Conservation (phyloP, 1,140 invertebrate species). For the Marisa cornuarietis region DNA sequence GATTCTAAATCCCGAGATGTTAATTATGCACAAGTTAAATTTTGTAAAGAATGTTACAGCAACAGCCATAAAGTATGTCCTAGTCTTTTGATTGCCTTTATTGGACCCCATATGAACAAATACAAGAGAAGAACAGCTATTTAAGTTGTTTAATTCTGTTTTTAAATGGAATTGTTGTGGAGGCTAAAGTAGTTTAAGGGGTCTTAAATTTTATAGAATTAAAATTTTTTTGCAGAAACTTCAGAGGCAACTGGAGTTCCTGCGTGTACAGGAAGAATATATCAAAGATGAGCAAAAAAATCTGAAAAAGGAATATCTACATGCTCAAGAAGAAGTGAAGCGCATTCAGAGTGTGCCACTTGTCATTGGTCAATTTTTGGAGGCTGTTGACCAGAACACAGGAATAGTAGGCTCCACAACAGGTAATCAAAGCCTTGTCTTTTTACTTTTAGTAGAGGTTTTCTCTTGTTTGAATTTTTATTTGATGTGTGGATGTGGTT, state of each 20-base stretch:
- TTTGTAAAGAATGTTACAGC: no score
- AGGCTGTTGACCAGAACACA: conserved; percentile 98
- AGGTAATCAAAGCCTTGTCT: conserved; percentile 62
- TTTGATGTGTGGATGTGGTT: no score
- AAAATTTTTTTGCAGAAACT: conserved; percentile 77
- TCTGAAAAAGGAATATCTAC: conserved; percentile 95
- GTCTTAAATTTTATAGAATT: not conserved
- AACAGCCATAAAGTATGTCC: no score
- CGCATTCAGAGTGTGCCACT: conserved; percentile 96
- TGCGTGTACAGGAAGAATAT: conserved; percentile 97
- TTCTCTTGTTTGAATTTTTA: not conserved
- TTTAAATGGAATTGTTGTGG: not conserved
- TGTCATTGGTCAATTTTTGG: conserved; percentile 97
- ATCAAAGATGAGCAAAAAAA: conserved; percentile 99
- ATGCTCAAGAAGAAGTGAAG: conserved; percentile 97
- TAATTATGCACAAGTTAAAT: no score
- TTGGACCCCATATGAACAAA: no score
- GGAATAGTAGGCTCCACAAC: conserved; percentile 89
- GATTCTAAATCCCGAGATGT: no score
- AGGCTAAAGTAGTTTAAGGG: not conserved
- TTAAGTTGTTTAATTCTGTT: no score
- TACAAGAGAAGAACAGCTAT: no score
- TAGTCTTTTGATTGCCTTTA: no score
- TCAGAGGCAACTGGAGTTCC: conserved; percentile 93
- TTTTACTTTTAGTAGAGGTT: not conserved